phyloP scores from a whole-genome alignment of 2,113 vertebrate species.

The Enhydra lutris region DNA sequence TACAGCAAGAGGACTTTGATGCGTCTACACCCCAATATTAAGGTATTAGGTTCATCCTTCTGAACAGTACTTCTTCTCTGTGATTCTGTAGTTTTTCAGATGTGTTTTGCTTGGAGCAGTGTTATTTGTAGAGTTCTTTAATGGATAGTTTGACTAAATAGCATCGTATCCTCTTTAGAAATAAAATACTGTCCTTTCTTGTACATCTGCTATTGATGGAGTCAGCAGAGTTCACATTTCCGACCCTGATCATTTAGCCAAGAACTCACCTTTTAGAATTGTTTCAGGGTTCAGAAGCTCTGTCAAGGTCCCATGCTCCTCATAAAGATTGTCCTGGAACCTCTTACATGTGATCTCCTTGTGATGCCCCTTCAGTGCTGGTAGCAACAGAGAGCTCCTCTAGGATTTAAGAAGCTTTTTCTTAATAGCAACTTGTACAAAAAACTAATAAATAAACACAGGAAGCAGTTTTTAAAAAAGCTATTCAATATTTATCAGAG shows the following conservation, averaged over 20 bases:
- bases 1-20: constrained; percentile 94
- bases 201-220: not conserved
- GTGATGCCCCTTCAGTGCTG: not conserved
- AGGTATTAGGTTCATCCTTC: constrained; percentile 80
- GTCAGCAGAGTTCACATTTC: not conserved
- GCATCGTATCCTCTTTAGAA: not conserved
- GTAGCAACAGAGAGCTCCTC: not conserved
- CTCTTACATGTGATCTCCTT: not conserved
- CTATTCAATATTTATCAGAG: not conserved
- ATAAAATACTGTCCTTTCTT: not conserved
- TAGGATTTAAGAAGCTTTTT: not conserved
- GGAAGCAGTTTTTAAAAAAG: not conserved
- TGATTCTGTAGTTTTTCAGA: not conserved
- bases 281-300: not conserved
- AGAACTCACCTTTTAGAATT: not conserved
- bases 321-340: not conserved
- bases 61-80: not conserved
- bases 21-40: constrained; percentile 93
- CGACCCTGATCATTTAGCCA: not conserved
- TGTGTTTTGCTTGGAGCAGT: not conserved
- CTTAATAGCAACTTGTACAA: not conserved
- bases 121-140: not conserved
- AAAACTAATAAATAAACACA: not conserved
- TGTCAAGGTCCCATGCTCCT: not conserved
- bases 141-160: not conserved